Conservation (phyloP, 2,797 vertebrate genomes). For the Mormyrus hasselquistii region DNA sequence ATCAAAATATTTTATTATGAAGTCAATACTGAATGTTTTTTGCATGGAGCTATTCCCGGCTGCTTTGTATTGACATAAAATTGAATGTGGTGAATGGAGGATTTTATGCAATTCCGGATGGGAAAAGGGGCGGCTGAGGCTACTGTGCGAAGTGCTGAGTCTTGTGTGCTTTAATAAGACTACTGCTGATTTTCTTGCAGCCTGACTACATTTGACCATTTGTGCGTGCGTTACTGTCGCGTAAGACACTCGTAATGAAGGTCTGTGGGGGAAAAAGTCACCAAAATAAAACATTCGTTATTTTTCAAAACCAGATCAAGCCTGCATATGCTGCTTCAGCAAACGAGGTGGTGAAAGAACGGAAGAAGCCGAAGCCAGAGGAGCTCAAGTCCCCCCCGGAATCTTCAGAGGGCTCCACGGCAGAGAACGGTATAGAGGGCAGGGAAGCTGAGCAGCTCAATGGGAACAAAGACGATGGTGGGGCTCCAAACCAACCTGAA, state of each 20-base stretch:
- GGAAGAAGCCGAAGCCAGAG: slow-evolving; percentile 68
- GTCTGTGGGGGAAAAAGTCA: too few relatives aligned
- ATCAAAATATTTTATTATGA: slow-evolving; percentile 9
- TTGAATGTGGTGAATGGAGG: not conserved
- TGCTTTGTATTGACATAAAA: not conserved
- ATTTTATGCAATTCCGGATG: not conserved
- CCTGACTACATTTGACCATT: not conserved
- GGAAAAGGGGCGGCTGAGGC: not conserved
- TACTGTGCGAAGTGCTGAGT: not conserved
- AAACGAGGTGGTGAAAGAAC: slow-evolving; percentile 75
- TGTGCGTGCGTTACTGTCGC: not conserved
- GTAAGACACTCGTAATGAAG: not conserved
- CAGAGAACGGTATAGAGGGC: slow-evolving; percentile 79
- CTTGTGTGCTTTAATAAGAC: not conserved
- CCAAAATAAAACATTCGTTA: not conserved
- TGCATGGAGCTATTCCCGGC: not conserved
- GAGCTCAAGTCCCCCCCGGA: slow-evolving; percentile 65
- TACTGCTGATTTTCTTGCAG: not conserved
- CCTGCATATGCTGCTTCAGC: slow-evolving; percentile 72
- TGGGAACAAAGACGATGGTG: slow-evolving; percentile 67
- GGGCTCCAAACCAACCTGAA: slow-evolving; percentile 80
- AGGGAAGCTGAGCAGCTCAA: slow-evolving; percentile 73
- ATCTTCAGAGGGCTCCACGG: slow-evolving; percentile 66
- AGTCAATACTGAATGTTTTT: not conserved
- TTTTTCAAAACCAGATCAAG: slow-evolving; percentile 62